phyloP scores from a whole-genome alignment of 2,113 vertebrate genomes.

The Xenus cinereus region DNA sequence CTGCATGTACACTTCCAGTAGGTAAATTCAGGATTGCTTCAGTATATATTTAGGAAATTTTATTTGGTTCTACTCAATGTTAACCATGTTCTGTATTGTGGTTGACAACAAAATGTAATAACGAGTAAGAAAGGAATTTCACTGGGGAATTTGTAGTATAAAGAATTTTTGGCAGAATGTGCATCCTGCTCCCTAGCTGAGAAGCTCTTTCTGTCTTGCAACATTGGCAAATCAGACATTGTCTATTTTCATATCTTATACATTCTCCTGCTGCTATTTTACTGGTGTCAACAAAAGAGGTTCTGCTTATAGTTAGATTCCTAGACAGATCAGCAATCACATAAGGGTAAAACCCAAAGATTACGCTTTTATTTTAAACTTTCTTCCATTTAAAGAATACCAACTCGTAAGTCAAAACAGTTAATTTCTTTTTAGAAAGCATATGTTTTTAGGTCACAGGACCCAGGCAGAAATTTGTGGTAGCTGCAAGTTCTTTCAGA shows the following conservation, averaged over 20 bases:
- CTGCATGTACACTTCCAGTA: not conserved
- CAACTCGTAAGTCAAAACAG: not conserved
- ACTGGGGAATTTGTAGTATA: not conserved
- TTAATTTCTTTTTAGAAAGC: not conserved
- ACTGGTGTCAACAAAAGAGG: not conserved
- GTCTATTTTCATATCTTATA: not conserved
- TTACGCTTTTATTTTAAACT: not conserved
- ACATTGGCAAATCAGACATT: not conserved
- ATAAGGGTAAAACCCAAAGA: not conserved
- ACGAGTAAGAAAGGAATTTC: not conserved
- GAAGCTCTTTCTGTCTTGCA: not conserved
- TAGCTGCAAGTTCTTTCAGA: not conserved
- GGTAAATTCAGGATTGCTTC: not conserved
- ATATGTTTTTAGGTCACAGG: not conserved
- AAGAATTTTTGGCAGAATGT: not conserved
- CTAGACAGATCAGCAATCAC: not conserved
- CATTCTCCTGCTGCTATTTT: not conserved
- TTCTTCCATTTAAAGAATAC: not conserved
- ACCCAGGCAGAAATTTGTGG: not conserved
- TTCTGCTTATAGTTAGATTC: not conserved
- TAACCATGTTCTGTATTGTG: not conserved
- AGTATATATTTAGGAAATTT: not conserved
- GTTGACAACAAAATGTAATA: not conserved
- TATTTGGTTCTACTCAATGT: not conserved
- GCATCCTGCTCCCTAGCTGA: not conserved